Evolutionary conservation across 2,113 vertebrate species (phyloP).

Genomic region (Xiphophorus couchianus): DNA sequence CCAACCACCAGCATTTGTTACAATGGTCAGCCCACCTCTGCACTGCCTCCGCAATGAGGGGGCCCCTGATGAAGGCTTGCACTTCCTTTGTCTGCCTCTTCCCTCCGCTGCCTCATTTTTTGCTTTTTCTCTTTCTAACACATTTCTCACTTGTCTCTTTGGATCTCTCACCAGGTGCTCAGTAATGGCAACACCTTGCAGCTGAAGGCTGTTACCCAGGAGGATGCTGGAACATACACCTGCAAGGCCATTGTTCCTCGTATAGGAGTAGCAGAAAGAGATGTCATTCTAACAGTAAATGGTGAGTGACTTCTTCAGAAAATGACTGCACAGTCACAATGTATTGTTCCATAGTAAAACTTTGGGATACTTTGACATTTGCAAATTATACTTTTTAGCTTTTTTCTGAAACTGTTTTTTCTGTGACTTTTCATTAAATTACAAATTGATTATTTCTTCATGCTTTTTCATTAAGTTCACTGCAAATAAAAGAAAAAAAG

Average conservation of each 20-base stretch:
- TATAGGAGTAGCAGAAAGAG: slow-evolving; percentile 84
- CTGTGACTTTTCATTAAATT: no score
- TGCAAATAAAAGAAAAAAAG: neutral
- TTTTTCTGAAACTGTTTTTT: neutral
- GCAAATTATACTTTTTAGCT: neutral
- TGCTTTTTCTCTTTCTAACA: slow-evolving; percentile 22
- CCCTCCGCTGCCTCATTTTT: slow-evolving; percentile 10
- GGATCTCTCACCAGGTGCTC: slow-evolving; percentile 82
- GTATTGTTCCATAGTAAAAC: neutral
- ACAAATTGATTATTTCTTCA: neutral
- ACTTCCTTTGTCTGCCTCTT: slow-evolving; percentile 41
- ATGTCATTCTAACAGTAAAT: slow-evolving; percentile 88
- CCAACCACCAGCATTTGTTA: slow-evolving; percentile 65
- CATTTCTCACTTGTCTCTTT: slow-evolving; percentile 46
- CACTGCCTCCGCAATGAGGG: slow-evolving; percentile 47
- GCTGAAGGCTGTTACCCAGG: slow-evolving; percentile 83
- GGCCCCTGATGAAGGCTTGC: slow-evolving; percentile 45
- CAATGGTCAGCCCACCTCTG: slow-evolving; percentile 66
- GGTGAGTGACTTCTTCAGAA: slow-evolving; percentile 72
- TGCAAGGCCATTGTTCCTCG: slow-evolving; percentile 88
- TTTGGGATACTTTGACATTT: neutral
- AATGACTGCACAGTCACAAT: neutral
- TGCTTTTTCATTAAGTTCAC: neutral
- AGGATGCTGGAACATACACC: slow-evolving; percentile 87
- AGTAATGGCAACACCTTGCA: slow-evolving; percentile 87